Evolutionary conservation across 35 echinoderm and acorn worm species (phyloP).

Genomic region (Ophiothrix spiculata): DNA sequence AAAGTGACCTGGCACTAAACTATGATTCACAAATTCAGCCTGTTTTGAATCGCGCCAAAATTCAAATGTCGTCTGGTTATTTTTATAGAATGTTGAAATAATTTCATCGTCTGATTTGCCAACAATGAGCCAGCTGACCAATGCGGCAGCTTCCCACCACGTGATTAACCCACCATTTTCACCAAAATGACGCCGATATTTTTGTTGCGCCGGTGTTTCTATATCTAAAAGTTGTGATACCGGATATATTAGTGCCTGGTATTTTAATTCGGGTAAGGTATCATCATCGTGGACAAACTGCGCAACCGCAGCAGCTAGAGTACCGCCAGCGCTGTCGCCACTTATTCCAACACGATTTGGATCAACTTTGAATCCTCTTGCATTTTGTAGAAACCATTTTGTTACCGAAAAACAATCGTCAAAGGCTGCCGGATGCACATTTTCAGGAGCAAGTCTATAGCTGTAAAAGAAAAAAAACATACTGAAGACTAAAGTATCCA

Average conservation of each 20-base stretch:
- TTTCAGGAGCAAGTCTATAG: constrained; percentile 58
- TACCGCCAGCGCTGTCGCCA: constrained; percentile 90
- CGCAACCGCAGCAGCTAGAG: constrained; percentile 49
- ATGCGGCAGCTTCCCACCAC: constrained; percentile 4
- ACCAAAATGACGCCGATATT: constrained; percentile 33
- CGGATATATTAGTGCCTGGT: constrained; percentile 76
- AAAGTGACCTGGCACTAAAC: constrained; percentile 29
- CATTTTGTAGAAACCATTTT: constrained; percentile 71
- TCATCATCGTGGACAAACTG: constrained; percentile 52
- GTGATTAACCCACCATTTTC: constrained; percentile 40
- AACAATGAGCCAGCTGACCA: constrained; percentile 20
- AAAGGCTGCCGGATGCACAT: constrained; percentile 40
- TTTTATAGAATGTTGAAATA: background rate
- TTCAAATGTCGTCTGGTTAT: constrained; percentile 30
- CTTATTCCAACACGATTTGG: constrained; percentile 52
- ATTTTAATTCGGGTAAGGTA: constrained; percentile 46
- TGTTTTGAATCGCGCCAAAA: constrained; percentile 13
- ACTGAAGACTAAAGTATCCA: too few species aligned
- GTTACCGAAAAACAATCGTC: constrained; percentile 57
- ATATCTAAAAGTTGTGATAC: constrained; percentile 50
- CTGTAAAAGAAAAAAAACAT: constrained; percentile 44
- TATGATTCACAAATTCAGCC: constrained; percentile 30
- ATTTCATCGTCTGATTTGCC: constrained; percentile 35
- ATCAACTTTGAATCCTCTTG: constrained; percentile 59
- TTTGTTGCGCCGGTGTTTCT: constrained; percentile 38